Evolutionary conservation across 2,888 invertebrate genomes (phyloP).

Genomic region (Ophion ellenae): DNA sequence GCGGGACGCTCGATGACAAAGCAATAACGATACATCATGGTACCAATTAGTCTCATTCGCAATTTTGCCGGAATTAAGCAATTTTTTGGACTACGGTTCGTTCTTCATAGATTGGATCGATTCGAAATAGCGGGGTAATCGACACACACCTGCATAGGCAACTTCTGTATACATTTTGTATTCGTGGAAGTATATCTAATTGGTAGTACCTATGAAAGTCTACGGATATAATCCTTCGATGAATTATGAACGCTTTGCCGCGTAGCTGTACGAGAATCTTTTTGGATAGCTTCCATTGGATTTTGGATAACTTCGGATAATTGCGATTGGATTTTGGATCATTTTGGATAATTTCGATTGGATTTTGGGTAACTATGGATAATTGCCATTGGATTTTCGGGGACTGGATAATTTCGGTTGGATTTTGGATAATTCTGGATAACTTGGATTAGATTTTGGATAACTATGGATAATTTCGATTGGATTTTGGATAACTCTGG

Average conservation of each 20-base stretch:
- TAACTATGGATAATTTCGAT: too few species aligned
- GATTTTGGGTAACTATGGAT: neutral
- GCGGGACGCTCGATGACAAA: neutral
- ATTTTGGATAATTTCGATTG: neutral
- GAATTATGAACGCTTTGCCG: neutral
- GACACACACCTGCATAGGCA: neutral
- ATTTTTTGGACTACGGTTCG: neutral
- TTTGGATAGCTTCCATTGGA: too few species aligned
- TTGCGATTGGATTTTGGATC: too few species aligned
- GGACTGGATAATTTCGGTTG: too few species aligned
- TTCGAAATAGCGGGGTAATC: neutral
- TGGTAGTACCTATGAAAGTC: too few species aligned
- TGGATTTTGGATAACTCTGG: too few species aligned
- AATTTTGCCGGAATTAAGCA: neutral
- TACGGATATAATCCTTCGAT: neutral
- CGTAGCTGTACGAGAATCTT: neutral
- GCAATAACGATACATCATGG: neutral
- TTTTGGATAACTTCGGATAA: too few species aligned
- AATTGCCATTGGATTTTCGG: neutral
- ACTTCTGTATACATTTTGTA: neutral
- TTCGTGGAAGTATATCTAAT: neutral
- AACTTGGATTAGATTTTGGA: too few species aligned
- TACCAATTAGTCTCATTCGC: neutral
- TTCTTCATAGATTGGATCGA: neutral
- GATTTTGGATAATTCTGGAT: too few species aligned